A percentile compares a stretch with the other conserved stretches of the same genome.
phyloP scores from a whole-genome alignment of 1,140 invertebrate species.

The Maconellicoccus hirsutus region DNA sequence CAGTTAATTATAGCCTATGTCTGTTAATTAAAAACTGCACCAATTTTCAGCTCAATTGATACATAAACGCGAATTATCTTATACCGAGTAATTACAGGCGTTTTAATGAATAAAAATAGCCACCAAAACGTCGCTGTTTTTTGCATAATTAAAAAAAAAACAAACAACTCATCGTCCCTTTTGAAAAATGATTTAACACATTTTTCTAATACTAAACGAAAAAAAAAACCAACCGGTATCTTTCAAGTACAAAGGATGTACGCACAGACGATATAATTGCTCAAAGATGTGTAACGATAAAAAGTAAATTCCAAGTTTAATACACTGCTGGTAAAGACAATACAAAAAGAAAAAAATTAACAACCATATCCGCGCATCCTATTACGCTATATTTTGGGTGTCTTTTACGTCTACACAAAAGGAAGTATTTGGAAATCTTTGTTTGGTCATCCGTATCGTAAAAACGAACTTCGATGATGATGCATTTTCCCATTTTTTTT shows the following conservation, averaged over 20 bases:
- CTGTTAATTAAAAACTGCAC: too few species aligned
- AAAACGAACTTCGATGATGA: background rate
- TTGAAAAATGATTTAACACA: too few species aligned
- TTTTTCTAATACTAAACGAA: too few species aligned
- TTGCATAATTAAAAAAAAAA: too few species aligned
- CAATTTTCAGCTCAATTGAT: too few species aligned
- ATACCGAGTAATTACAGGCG: too few species aligned
- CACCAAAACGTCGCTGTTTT: too few species aligned
- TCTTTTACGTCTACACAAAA: background rate
- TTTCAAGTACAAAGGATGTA: background rate
- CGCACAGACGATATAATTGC: background rate
- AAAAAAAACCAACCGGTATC: too few species aligned
- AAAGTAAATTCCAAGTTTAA: constrained; percentile 6
- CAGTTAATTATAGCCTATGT: too few species aligned
- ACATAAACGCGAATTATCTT: too few species aligned
- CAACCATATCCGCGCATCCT: background rate
- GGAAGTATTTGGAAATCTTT: constrained; percentile 5
- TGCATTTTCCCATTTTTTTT: background rate
- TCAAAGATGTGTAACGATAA: constrained; percentile 4
- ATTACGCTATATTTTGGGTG: background rate
- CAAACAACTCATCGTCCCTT: too few species aligned
- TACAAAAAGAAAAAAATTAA: background rate
- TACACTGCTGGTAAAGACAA: background rate
- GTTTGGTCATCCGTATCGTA: background rate
- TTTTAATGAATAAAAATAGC: too few species aligned